Percentiles rank a stretch among this genome's conserved stretches.
phyloP scores from a whole-genome alignment of 2,797 vertebrate species.

The Lates japonicus region DNA sequence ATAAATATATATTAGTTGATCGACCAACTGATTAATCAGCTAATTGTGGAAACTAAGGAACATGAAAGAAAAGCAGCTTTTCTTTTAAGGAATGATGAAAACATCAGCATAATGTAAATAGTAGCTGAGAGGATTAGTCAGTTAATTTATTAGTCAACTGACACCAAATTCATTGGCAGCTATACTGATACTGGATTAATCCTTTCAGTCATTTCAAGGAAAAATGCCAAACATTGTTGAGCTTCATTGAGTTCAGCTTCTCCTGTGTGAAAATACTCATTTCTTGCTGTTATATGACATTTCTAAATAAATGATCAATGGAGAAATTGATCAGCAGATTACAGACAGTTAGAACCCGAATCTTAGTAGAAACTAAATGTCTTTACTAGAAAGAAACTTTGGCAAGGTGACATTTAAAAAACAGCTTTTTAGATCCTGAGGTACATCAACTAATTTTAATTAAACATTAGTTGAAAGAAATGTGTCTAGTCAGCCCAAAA shows the following conservation, averaged over 20 bases:
- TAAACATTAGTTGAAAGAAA: no score
- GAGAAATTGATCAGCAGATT: not conserved
- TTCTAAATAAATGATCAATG: not conserved
- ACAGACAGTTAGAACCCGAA: not conserved
- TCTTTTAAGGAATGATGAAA: not conserved
- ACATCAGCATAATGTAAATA: not conserved
- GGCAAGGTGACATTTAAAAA: not conserved
- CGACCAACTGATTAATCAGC: no score
- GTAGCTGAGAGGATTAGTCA: not conserved
- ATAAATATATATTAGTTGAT: not conserved
- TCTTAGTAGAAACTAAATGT: not conserved
- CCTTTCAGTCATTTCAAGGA: not conserved
- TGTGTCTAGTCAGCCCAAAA: no score
- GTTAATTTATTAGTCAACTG: not conserved
- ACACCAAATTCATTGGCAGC: not conserved
- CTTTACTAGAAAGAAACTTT: not conserved
- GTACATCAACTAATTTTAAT: no score
- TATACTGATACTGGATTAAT: not conserved
- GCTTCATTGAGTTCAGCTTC: not conserved
- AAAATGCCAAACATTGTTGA: not conserved
- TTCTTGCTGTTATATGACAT: not conserved
- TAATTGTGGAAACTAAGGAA: not conserved
- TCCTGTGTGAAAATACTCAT: not conserved
- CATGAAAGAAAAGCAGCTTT: not conserved
- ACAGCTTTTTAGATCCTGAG: no score